Evolutionary conservation across 2,113 vertebrate species (phyloP).

Genomic region (Indri indri): DNA sequence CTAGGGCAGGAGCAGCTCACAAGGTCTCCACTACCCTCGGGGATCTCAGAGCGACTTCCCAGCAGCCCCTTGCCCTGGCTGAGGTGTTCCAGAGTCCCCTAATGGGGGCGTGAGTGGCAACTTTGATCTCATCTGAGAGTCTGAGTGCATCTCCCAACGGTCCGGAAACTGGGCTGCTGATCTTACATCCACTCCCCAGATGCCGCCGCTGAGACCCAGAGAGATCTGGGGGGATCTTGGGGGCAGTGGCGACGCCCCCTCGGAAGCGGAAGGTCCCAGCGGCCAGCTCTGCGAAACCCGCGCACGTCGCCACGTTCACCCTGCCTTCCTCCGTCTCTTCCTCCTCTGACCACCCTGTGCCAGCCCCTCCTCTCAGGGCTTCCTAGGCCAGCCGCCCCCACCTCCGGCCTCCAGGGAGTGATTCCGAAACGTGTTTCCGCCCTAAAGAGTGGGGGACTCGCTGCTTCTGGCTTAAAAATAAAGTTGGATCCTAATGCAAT

Average conservation of each 20-base stretch:
- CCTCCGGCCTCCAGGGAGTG: background rate
- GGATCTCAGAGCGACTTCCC: background rate
- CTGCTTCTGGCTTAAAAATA: background rate
- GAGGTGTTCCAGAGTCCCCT: background rate
- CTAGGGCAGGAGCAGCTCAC: background rate
- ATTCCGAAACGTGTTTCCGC: background rate
- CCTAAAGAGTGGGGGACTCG: background rate
- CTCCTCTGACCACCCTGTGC: accelerated
- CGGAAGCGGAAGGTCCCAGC: background rate
- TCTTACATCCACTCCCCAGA: background rate
- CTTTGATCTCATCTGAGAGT: no score
- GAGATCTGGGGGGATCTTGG: accelerated
- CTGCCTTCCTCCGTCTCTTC: background rate
- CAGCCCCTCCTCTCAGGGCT: accelerated
- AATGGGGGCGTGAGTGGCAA: background rate
- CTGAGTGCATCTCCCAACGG: background rate
- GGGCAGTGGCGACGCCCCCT: accelerated
- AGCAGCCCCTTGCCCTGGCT: accelerated
- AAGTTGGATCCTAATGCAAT: background rate
- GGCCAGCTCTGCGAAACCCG: accelerated
- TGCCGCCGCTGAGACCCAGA: background rate
- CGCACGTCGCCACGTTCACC: no score
- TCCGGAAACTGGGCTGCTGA: background rate
- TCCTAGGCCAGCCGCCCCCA: background rate
- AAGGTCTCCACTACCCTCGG: background rate